These are phyloP conservation scores for Camponotus vicinus DNA, from an alignment of 1,140 invertebrate species.

Conservation along the genomic window DNA sequence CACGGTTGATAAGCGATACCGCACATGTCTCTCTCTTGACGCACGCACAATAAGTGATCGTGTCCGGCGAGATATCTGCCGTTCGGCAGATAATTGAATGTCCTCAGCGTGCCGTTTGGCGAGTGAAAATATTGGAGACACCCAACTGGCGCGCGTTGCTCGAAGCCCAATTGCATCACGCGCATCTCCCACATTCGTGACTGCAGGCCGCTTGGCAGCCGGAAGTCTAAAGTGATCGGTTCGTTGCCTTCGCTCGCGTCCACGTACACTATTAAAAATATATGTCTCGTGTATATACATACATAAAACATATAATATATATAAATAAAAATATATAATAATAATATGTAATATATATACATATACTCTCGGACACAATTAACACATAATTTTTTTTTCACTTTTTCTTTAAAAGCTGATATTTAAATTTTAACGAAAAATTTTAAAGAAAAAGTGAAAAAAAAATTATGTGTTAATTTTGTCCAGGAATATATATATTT, in stretches of 20 bases:
- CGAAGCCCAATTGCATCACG: constrained; percentile 91
- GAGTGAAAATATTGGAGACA: constrained; percentile 91
- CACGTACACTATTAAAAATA: constrained; percentile 87
- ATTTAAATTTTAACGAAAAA: too few species aligned
- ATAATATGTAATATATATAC: too few species aligned
- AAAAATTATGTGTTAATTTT: too few species aligned
- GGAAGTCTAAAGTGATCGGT: constrained; percentile 86
- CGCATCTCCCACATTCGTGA: constrained; percentile 92
- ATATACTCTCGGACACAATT: too few species aligned
- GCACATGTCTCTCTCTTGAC: constrained; percentile 90
- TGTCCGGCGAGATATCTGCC: constrained; percentile 92
- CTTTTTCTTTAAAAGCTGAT: too few species aligned
- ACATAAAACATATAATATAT: too few species aligned
- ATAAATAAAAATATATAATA: too few species aligned
- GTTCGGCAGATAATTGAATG: constrained; percentile 93
- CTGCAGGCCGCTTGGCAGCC: constrained; percentile 87
- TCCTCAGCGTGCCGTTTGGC: constrained; percentile 89
- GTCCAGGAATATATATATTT: too few species aligned
- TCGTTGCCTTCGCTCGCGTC: constrained; percentile 88
- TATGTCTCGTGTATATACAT: too few species aligned
- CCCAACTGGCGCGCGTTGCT: constrained; percentile 90
- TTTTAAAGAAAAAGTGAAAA: too few species aligned
- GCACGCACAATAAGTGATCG: constrained; percentile 92
- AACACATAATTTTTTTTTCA: too few species aligned
- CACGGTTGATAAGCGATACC: constrained; percentile 92